phyloP scores from a whole-genome alignment of 2,797 vertebrate species.

The Myotis findleyi region DNA sequence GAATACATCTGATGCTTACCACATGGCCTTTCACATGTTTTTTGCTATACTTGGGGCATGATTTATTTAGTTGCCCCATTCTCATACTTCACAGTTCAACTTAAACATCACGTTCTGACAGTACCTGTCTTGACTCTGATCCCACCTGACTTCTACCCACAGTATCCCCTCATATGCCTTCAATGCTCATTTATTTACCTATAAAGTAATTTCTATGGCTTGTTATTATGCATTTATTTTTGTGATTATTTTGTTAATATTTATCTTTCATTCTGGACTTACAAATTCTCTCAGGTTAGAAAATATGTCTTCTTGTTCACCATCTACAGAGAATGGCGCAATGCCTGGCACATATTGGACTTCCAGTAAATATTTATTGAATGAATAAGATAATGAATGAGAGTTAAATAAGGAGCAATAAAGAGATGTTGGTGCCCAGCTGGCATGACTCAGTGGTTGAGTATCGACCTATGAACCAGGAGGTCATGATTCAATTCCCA shows the following conservation, averaged over 20 bases:
- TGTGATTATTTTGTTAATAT: slow-evolving; percentile 24
- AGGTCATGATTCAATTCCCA: too few species aligned
- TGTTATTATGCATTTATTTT: background rate
- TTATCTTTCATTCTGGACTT: background rate
- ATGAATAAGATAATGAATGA: background rate
- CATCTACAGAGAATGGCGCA: background rate
- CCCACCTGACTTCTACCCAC: background rate
- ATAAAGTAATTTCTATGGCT: slow-evolving; percentile 5
- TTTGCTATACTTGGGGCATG: background rate
- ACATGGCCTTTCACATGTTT: background rate
- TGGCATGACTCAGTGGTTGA: too few species aligned
- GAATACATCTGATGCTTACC: background rate
- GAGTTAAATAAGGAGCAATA: background rate
- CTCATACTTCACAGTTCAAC: slow-evolving; percentile 2
- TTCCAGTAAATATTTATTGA: slow-evolving; percentile 25
- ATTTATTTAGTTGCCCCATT: background rate
- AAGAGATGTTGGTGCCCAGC: background rate
- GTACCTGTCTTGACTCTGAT: background rate
- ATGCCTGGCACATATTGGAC: background rate
- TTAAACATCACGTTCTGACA: background rate
- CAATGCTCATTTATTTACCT: slow-evolving; percentile 15
- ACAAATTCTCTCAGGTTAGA: background rate
- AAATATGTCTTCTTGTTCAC: slow-evolving; percentile 9
- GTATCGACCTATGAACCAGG: too few species aligned
- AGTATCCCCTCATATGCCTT: background rate